These are phyloP conservation scores for Helarctos malayanus DNA, from an alignment of 2,797 vertebrate genomes.

Conservation along the genomic window DNA sequence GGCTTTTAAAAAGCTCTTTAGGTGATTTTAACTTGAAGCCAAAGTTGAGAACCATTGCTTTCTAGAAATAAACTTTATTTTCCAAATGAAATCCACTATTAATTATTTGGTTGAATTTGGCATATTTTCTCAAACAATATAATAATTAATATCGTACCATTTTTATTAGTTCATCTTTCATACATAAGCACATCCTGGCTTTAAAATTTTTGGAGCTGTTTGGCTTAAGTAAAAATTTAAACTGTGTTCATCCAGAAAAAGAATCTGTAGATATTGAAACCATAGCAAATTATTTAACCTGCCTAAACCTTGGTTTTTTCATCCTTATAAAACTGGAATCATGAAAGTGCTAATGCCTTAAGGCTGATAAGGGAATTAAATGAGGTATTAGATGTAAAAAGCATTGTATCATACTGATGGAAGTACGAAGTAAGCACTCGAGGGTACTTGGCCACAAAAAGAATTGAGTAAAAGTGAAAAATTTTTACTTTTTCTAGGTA, in stretches of 20 bases:
- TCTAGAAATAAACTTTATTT: slow-evolving; percentile 42
- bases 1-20: neutral
- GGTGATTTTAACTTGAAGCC: slow-evolving; percentile 29
- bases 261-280: neutral
- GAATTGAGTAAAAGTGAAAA: neutral
- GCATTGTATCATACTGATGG: neutral
- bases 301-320: neutral
- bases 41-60: neutral
- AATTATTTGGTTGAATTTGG: slow-evolving; percentile 41
- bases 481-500: slow-evolving; percentile 89
- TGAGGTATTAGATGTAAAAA: slow-evolving; percentile 4
- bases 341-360: neutral
- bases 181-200: neutral
- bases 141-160: neutral
- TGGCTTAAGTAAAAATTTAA: slow-evolving; percentile 33
- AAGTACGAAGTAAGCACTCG: neutral
- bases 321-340: neutral
- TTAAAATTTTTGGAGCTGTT: slow-evolving; percentile 29
- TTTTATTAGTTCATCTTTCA: slow-evolving; percentile 36
- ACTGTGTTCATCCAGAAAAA: neutral
- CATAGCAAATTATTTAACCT: neutral
- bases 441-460: neutral
- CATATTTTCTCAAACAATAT: slow-evolving; percentile 20
- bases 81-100: slow-evolving; percentile 14
- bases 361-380: neutral